phyloP scores from a whole-genome alignment of 2,888 invertebrate species.

The Athetis lepigone region DNA sequence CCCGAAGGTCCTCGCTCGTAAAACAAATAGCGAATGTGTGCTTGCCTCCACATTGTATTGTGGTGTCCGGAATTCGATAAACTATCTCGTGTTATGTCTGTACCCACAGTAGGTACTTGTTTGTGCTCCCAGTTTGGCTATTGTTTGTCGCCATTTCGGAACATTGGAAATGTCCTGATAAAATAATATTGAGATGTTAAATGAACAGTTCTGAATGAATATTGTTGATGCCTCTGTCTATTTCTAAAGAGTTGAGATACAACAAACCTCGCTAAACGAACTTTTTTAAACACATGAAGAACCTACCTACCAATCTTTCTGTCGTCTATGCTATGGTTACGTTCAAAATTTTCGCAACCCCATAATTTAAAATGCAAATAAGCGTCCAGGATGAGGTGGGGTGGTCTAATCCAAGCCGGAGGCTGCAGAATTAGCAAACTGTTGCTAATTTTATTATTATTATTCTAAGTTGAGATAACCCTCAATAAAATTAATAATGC shows the following conservation, averaged over 20 bases:
- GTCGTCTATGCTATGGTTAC: background rate
- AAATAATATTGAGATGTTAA: conserved; percentile 6
- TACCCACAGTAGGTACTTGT: conserved; percentile 9
- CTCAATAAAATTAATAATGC: conserved; percentile 3
- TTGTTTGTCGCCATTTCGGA: conserved; percentile 23
- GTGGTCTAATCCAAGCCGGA: conserved; percentile 16
- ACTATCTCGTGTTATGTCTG: conserved; percentile 39
- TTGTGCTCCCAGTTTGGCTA: conserved; percentile 29
- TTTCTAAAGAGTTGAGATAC: background rate
- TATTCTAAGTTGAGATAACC: conserved; percentile 7
- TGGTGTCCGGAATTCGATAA: conserved; percentile 54
- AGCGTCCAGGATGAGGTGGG: conserved; percentile 3
- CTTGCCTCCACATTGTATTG: conserved; percentile 59
- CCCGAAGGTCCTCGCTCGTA: conserved; percentile 60
- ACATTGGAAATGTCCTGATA: background rate
- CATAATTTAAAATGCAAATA: conserved; percentile 42
- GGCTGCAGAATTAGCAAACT: conserved; percentile 24
- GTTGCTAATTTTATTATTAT: conserved; percentile 16
- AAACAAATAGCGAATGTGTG: conserved; percentile 70
- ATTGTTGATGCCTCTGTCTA: background rate
- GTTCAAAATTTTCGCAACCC: conserved; percentile 3
- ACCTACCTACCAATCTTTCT: background rate
- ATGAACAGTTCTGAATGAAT: background rate
- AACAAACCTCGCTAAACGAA: background rate
- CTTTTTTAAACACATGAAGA: background rate